A percentile compares a stretch with the other conserved stretches of the same genome.
These are phyloP conservation scores for Triplophysa tibetana DNA, from an alignment of 2,113 vertebrate species.

Conservation along the genomic window DNA sequence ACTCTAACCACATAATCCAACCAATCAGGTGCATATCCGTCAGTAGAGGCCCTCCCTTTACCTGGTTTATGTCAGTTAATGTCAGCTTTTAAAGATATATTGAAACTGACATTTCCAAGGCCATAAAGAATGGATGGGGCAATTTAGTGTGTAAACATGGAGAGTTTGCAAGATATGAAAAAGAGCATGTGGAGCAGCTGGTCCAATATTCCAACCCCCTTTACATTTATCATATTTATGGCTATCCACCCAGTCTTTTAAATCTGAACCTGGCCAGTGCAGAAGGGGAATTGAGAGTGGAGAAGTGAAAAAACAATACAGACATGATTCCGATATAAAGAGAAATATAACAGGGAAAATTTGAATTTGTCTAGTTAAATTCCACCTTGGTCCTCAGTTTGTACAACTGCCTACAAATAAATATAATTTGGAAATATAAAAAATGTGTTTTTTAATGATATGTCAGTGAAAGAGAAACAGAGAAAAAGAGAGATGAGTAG, in stretches of 20 bases:
- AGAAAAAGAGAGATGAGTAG: conserved; percentile 33
- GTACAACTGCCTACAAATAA: too few relatives aligned
- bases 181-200: conserved; percentile 74
- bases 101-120: conserved; percentile 53
- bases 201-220: conserved; percentile 61
- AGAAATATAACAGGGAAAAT: not conserved
- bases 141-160: conserved; percentile 55
- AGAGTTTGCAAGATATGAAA: conserved; percentile 64
- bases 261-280: conserved; percentile 49
- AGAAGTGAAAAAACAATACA: not conserved
- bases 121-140: conserved; percentile 46
- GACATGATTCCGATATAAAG: not conserved
- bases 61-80: not conserved
- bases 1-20: conserved; percentile 54
- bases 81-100: conserved; percentile 54
- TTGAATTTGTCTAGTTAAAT: too few relatives aligned
- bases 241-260: conserved; percentile 44
- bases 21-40: conserved; percentile 16
- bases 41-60: not conserved
- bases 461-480: conserved; percentile 17
- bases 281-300: conserved; percentile 44
- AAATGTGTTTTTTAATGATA: not conserved
- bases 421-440: too few relatives aligned
- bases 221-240: conserved; percentile 77
- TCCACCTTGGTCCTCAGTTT: too few relatives aligned